Base-by-base conservation (phyloP, 2,113 vertebrate genomes). In the Pygathrix nemaeus region DNA sequence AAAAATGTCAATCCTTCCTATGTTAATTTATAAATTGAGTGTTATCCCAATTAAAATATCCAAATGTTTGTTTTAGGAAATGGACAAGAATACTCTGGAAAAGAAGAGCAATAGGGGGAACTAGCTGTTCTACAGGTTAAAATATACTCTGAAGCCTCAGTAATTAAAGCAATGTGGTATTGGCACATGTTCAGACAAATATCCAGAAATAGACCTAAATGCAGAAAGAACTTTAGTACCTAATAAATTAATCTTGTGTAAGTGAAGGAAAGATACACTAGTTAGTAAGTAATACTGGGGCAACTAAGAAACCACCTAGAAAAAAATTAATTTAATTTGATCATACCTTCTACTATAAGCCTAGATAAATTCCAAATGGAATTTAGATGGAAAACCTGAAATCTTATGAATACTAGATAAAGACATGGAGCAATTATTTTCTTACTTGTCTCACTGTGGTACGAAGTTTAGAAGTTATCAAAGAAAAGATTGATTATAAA, bases 201-300 rank as follows among this genome's bases (percentile, higher is more conserved):
- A 3, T 17, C 35, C 38, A 0, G 40, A 23, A 48, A 7, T 7
- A 8, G 27, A 32, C 14, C 1, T 35, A 52, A 16, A 12, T 9
- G 21, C 6, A 20, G 11, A 2, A n/a, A 50, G 10, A 25, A 48
- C 52, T 32, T 10, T 4, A 50, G 75, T 5, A 2, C 35, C 25
- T 21, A 30, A 2, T 40, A 8, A 38, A 0, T 5, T 5, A 5
- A 0, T 52, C 90, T 45, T 5, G 0, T 32, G 0, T 21, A 17
- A 72, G 27, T 7, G 32, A 52, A 73, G 68, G 16, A 66, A 82
- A 52, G 81, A 43, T 45, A 13, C 27, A 18, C 50, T 48, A 13
- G n/a, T 48, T 23, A 84, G 14, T 59, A 40, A 82, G 20, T 27
- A 3, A 86, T 18, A 1, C 9, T 35, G 25, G 43, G 25, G 64